Base-by-base conservation (phyloP, 2,113 vertebrate genomes). In the Ictidomys tridecemlineatus region DNA sequence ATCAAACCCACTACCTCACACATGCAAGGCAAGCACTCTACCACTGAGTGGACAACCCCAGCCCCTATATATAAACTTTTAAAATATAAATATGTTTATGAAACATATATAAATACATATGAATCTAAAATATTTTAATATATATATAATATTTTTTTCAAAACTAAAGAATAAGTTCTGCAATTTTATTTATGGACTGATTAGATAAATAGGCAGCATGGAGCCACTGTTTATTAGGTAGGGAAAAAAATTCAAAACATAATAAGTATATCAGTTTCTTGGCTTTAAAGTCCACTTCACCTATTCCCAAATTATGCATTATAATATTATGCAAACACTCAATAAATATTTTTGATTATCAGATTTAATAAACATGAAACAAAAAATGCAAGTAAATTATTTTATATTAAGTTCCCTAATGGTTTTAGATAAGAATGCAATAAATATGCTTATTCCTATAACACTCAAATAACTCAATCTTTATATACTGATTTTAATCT, bases 311-410 rank as follows among this genome's bases (percentile, higher is more conserved):
- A 56, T 32, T 12, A 72, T 13, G 14, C 1, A 58, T 28, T 79
- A 45, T n/a, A 85, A 78, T 88, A 88, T 61, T 79, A 56, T 80
- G 6, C 6, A 85, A 88, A 92, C 20, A 67, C 5, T 37, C 20
- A 90, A 34, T 69, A 95, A 73, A 86, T 83, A 67, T 34, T 58
- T 92, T 85, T 89, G 34, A 78, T 73, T 86, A 82, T 76, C 16
- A 84, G 28, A 90, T 16, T 77, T 74, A 45, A 34, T 84, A 58
- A 93, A 82, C 32, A 79, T 72, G 17, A 16, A 56, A 79, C 51
- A 80, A 56, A 87, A 67, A 34, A 93, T 82, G 22, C n/a, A 67
- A 2, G 37, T 42, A 37, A 58, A 73, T 37, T 69, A 67, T 78
- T 53, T 37, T 45, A 12, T 5, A 67, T 69, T 69, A 70, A 88